Evolutionary conservation across 2,113 vertebrate species (phyloP), one percentile per base, ranked within the genome.

Genomic region (Toxotes jaculatrix): DNA sequence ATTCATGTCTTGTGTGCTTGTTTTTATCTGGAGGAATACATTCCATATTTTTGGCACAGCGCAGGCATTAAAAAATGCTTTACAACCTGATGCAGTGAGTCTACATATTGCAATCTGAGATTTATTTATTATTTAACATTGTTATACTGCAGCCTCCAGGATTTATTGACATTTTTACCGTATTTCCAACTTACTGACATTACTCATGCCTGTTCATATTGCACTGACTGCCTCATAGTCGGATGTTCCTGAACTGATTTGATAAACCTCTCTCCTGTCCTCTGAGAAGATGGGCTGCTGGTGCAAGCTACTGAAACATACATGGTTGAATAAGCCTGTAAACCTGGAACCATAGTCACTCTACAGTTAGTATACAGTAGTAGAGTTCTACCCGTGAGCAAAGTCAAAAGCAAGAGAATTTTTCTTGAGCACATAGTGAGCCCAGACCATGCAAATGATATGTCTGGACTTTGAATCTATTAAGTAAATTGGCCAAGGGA

Each of bases 331-430:
- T 84, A 68, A 47, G 7, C 34, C 57, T 27, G 5, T 84, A 45
- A 60, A 8, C 34, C 36, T 45, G 14, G 47, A 57, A 47, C 32
- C 64, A 34, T 67, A 47, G 42, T 13, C 17, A n/a, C 14, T 36
- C n/a, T 42, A 27, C 51, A 36, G 56, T 66, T 57, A 17, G 43
- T 40, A 79, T 40, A 63, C 71, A 56, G 53, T 62, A 79, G 67
- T 84, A 80, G 76, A 81, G 34, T 36, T 66, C 49, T 85, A 82
- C 57, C 84, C 57, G 1, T 19, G 19, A 79, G 65, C 75, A 87
- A 72, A 79, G 62, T 77, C 68, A 65, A 73, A 23, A 74, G 72
- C 40, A 51, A 11, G 40, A 14, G 49, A 66, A 40, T 79, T 64
- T 83, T 87, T 38, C 53, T 74, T 32, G 57, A 42, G 47, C 64